phyloP scores from a whole-genome alignment of 2,797 vertebrate genomes.

The Gorsachius magnificus region DNA sequence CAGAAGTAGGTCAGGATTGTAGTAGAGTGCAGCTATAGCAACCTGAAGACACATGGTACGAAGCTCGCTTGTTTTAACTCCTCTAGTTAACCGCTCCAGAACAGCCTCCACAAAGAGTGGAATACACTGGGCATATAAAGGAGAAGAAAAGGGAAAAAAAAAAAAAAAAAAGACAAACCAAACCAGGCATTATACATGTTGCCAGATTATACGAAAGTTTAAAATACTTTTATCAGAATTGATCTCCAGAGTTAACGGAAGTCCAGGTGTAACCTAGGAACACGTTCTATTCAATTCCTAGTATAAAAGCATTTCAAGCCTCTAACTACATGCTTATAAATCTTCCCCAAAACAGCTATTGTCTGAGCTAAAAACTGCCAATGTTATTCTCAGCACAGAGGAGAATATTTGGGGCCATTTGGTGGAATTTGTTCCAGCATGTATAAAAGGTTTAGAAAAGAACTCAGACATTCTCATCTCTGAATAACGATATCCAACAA shows the following conservation, averaged over 20 bases:
- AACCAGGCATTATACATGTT: not conserved
- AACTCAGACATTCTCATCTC: not conserved
- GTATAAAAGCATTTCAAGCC: not conserved
- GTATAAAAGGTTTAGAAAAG: not conserved
- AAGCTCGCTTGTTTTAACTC: slow-evolving; percentile 94
- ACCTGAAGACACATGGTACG: slow-evolving; percentile 98
- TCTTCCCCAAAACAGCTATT: not conserved
- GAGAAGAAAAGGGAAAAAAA: not conserved
- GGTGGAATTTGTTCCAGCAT: not conserved
- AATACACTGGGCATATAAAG: slow-evolving; percentile 82
- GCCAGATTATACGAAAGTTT: not conserved
- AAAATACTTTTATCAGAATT: not conserved
- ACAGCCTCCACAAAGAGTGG: slow-evolving; percentile 94
- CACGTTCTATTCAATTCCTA: not conserved
- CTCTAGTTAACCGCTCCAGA: slow-evolving; percentile 91
- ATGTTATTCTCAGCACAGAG: not conserved
- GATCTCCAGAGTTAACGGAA: not conserved
- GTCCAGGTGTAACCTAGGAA: not conserved
- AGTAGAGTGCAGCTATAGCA: slow-evolving; percentile 93
- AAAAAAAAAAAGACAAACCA: too few species aligned
- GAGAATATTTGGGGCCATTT: not conserved
- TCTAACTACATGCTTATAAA: not conserved
- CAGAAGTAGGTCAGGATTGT: slow-evolving; percentile 89
- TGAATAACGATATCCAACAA: not conserved
- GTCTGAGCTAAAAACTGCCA: not conserved